These are phyloP conservation scores for Sinosuthora webbiana DNA, from an alignment of 2,113 vertebrate genomes.

Conservation along the genomic window DNA sequence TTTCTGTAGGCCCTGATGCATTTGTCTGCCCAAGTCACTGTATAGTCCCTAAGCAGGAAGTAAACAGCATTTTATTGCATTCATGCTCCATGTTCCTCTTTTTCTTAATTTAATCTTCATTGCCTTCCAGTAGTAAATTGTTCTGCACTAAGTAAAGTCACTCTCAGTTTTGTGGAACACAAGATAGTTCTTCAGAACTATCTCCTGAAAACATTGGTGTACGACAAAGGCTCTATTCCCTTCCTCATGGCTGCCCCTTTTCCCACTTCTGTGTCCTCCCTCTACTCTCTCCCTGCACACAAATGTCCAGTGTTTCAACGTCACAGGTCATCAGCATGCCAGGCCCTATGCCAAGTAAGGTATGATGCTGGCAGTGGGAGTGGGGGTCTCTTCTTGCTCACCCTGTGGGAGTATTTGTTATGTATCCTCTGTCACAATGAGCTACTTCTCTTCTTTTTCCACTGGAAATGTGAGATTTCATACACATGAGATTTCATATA, in stretches of 20 bases:
- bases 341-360: background rate
- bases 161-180: background rate
- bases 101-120: background rate
- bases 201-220: background rate
- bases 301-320: background rate
- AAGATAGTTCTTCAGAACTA: background rate
- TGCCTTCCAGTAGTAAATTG: background rate
- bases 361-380: background rate
- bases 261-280: background rate
- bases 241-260: background rate
- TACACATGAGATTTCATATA: background rate
- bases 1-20: background rate
- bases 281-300: rapidly evolving
- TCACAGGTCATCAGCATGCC: background rate
- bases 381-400: background rate
- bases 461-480: background rate
- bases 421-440: background rate
- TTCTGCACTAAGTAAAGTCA: background rate
- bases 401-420: background rate
- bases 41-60: background rate
- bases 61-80: background rate
- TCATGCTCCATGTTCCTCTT: background rate
- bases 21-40: background rate
- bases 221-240: background rate
- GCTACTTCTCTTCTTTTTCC: background rate